phyloP scores from a whole-genome alignment of 1,140 invertebrate species.

The Zaprionus ornatus region DNA sequence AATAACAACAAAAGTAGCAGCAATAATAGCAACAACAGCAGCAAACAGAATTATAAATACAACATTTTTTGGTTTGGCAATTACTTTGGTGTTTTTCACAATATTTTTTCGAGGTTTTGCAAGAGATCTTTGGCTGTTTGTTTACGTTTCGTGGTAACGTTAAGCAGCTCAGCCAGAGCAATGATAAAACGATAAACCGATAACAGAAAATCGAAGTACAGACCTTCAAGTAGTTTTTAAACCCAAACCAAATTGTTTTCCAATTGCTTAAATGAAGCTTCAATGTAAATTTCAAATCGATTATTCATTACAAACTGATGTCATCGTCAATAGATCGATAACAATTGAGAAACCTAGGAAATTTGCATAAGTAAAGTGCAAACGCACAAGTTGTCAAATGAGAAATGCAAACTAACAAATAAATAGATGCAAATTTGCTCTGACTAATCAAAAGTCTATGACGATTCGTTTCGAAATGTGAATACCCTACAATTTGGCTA shows the following conservation, averaged over 20 bases:
- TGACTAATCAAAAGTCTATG: conserved; percentile 2
- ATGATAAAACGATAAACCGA: neutral
- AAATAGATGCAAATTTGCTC: neutral
- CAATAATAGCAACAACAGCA: neutral
- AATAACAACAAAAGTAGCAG: conserved; percentile 19
- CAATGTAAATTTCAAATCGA: neutral
- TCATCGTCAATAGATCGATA: conserved; percentile 20
- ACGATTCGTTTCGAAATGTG: neutral
- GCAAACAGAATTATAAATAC: conserved; percentile 14
- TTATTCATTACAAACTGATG: neutral
- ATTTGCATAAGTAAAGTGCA: conserved; percentile 11
- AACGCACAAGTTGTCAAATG: neutral
- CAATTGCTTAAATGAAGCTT: neutral
- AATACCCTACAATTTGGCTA: neutral
- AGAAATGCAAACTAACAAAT: neutral
- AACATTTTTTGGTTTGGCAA: conserved; percentile 19
- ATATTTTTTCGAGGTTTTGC: conserved; percentile 13
- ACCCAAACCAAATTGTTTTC: neutral
- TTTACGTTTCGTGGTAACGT: conserved; percentile 23
- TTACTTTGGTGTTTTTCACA: conserved; percentile 12
- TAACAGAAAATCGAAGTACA: neutral
- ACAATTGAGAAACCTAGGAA: conserved; percentile 5
- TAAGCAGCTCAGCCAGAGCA: neutral
- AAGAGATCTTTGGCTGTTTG: conserved; percentile 10
- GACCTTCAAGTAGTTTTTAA: neutral